Conservation (phyloP, 1,140 invertebrate species). For the Lycorma delicatula region DNA sequence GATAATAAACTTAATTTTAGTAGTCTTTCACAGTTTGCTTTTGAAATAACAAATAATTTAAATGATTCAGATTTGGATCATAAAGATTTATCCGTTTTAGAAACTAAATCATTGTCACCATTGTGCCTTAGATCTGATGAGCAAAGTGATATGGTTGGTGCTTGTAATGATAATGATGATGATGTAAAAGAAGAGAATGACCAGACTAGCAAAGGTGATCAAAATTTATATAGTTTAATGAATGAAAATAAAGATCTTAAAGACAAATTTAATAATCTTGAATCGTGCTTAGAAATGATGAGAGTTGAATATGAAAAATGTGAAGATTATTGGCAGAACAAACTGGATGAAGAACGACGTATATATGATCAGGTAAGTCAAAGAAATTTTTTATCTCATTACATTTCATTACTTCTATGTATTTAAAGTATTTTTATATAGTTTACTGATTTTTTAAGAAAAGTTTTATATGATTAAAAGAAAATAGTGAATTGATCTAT, state of each 20-base stretch:
- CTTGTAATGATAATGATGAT: conserved; percentile 2
- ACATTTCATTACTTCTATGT: too few relatives aligned
- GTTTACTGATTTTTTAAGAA: too few relatives aligned
- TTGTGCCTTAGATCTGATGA: not conserved
- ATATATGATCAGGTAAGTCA: conserved; percentile 53
- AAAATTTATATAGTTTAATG: too few relatives aligned
- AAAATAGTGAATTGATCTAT: too few relatives aligned
- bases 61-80: too few relatives aligned
- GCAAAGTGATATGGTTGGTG: not conserved
- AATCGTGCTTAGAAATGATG: conserved; percentile 60
- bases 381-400: too few relatives aligned
- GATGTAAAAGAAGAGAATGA: conserved; percentile 9
- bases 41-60: too few relatives aligned
- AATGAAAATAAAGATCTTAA: conserved; percentile 42
- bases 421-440: too few relatives aligned
- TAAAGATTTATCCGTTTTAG: too few relatives aligned
- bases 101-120: not conserved
- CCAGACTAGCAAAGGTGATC: too few relatives aligned
- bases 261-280: conserved; percentile 53
- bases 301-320: conserved; percentile 68
- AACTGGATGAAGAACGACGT: conserved; percentile 67
- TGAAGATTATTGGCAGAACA: conserved; percentile 74
- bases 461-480: too few relatives aligned
- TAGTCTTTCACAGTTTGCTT: not conserved
- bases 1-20: not conserved